A percentile compares a stretch with the other conserved stretches of the same genome.
Evolutionary conservation across 1,140 invertebrate species (phyloP).

Genomic region (Condylostylus longicornis): DNA sequence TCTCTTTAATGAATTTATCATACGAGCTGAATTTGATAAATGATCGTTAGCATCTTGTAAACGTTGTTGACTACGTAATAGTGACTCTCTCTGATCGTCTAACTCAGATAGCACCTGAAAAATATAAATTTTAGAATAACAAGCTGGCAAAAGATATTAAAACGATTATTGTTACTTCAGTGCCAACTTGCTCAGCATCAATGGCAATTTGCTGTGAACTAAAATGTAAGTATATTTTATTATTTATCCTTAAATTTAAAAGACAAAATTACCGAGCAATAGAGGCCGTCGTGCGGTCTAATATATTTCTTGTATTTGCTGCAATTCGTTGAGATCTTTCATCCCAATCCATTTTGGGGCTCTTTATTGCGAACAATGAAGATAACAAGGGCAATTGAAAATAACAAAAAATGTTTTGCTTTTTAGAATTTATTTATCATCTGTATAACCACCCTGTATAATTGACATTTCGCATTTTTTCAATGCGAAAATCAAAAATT

Average conservation of each 20-base stretch:
- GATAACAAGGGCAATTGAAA: constrained; percentile 18
- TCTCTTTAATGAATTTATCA: constrained; percentile 31
- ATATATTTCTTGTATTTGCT: constrained; percentile 18
- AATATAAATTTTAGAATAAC: background rate
- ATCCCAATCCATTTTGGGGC: too few species aligned
- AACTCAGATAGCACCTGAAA: constrained; percentile 29
- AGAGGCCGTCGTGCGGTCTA: constrained; percentile 17
- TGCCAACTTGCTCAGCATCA: constrained; percentile 65
- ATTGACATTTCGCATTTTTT: constrained; percentile 7
- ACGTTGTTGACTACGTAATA: constrained; percentile 32
- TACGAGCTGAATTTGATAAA: constrained; percentile 27
- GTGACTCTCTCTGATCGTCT: constrained; percentile 33
- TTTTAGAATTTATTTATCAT: constrained; percentile 11
- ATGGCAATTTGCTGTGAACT: constrained; percentile 57
- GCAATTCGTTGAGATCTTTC: constrained; percentile 16
- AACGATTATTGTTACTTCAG: constrained; percentile 39
- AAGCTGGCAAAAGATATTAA: background rate
- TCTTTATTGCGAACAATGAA: too few species aligned
- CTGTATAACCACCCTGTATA: constrained; percentile 7
- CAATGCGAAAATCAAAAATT: too few species aligned
- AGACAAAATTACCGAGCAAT: too few species aligned
- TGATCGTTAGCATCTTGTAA: constrained; percentile 34
- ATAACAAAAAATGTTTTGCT: constrained; percentile 11
- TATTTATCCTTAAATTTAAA: too few species aligned
- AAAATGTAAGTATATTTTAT: too few species aligned